A percentile compares a stretch with the other conserved stretches of the same genome.
These are phyloP conservation scores for Corydoras sp. DNA, from an alignment of 2,113 vertebrate genomes.

Conservation along the genomic window DNA sequence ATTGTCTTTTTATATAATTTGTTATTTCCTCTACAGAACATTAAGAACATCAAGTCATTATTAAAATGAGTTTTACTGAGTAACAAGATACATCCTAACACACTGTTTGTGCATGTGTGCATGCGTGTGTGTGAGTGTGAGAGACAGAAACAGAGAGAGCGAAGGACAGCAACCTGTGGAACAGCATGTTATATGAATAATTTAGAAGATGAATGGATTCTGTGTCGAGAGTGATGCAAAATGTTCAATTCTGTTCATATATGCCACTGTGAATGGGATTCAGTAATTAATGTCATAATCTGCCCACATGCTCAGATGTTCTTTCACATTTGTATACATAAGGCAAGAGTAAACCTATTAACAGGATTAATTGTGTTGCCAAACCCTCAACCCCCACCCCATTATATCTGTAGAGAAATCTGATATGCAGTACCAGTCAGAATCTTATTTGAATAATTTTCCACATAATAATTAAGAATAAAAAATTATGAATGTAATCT, in stretches of 20 bases:
- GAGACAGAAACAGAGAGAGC: background rate
- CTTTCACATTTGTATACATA: background rate
- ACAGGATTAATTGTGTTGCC: no score
- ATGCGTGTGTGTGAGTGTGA: slow-evolving; percentile 6
- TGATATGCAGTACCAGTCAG: no score
- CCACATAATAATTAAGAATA: no score
- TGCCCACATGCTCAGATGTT: background rate
- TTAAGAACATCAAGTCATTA: slow-evolving; percentile 32
- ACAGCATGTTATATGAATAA: slow-evolving; percentile 30
- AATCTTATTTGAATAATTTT: no score
- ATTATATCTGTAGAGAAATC: no score
- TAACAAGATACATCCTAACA: slow-evolving; percentile 10
- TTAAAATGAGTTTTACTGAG: slow-evolving; percentile 22
- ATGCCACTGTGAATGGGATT: background rate
- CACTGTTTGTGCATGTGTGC: background rate
- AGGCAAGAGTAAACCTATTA: no score
- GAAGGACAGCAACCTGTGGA: background rate
- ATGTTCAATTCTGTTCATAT: background rate
- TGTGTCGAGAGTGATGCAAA: background rate
- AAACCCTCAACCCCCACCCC: no score
- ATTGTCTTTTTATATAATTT: slow-evolving; percentile 27
- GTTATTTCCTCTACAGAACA: slow-evolving; percentile 26
- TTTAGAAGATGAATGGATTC: slow-evolving; percentile 19
- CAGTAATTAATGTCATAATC: background rate
- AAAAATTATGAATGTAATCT: no score